These are phyloP conservation scores for Mugil cephalus DNA, from an alignment of 2,113 vertebrate genomes.

Conservation along the genomic window DNA sequence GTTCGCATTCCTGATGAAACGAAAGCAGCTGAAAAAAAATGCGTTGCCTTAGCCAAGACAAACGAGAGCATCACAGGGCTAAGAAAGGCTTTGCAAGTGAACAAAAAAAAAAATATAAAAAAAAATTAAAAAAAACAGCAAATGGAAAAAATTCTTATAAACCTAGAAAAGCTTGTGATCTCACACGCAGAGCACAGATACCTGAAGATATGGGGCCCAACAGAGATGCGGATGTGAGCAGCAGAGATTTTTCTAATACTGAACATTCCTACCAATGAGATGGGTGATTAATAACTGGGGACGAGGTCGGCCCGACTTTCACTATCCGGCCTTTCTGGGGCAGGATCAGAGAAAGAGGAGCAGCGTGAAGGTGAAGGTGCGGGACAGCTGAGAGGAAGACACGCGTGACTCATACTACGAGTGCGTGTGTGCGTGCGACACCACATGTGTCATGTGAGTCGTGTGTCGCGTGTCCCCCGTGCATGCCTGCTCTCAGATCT, in stretches of 20 bases:
- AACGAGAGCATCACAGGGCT: slow-evolving; percentile 28
- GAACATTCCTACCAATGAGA: slow-evolving; percentile 61
- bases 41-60: slow-evolving; percentile 43
- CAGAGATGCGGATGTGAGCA: slow-evolving; percentile 10
- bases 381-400: slow-evolving; percentile 55
- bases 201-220: slow-evolving; percentile 9
- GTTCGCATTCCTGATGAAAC: slow-evolving; percentile 56
- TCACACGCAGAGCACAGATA: slow-evolving; percentile 6
- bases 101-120: too few relatives aligned
- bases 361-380: slow-evolving; percentile 1
- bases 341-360: slow-evolving; percentile 18
- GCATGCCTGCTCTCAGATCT: slow-evolving; percentile 50
- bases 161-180: slow-evolving; percentile 23
- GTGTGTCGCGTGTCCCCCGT: slow-evolving; percentile 31
- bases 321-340: slow-evolving; percentile 25
- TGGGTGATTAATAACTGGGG: slow-evolving; percentile 30
- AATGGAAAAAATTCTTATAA: slow-evolving; percentile 8
- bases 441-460: slow-evolving; percentile 59
- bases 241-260: slow-evolving; percentile 51
- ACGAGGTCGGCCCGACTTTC: slow-evolving; percentile 13
- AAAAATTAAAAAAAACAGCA: slow-evolving; percentile 1
- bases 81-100: not conserved
- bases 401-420: not conserved
- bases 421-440: slow-evolving; percentile 8
- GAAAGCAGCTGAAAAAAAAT: slow-evolving; percentile 42